Evolutionary conservation across 2,888 invertebrate species (phyloP).

Genomic region (Andrena marginata): DNA sequence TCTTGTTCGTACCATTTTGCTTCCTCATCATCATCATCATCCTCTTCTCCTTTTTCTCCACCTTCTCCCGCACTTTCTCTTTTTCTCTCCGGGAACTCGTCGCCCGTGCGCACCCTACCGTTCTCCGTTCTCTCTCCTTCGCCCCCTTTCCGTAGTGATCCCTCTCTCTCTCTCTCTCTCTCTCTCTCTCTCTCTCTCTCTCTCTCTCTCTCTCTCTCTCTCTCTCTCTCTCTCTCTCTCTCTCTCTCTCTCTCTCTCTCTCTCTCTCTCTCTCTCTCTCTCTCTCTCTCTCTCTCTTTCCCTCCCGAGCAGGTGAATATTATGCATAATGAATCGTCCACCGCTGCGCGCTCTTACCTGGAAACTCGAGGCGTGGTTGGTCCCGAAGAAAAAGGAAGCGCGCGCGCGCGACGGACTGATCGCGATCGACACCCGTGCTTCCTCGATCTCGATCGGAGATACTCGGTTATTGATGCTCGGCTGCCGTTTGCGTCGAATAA

Average conservation of each 20-base stretch:
- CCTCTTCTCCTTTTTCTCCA: constrained; percentile 24
- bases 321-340: constrained; percentile 75
- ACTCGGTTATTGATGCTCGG: constrained; percentile 31
- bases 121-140: too few relatives aligned
- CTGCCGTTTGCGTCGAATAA: constrained; percentile 31
- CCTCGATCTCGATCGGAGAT: constrained; percentile 39
- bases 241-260: constrained; percentile 1
- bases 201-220: constrained; percentile 8
- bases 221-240: constrained; percentile 3
- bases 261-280: constrained; percentile 3
- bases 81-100: constrained; percentile 55
- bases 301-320: constrained; percentile 72
- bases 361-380: constrained; percentile 66
- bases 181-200: constrained; percentile 4
- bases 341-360: constrained; percentile 59
- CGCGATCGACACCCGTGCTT: constrained; percentile 58
- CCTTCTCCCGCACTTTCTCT: constrained; percentile 42
- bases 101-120: constrained; percentile 51
- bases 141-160: constrained; percentile 4
- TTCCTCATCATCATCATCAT: constrained; percentile 38
- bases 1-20: constrained; percentile 17
- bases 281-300: constrained; percentile 3
- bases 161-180: neutral
- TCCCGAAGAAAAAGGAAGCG: constrained; percentile 41
- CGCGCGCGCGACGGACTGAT: constrained; percentile 32